phyloP scores from a whole-genome alignment of 2,797 vertebrate genomes.

The Falco biarmicus region DNA sequence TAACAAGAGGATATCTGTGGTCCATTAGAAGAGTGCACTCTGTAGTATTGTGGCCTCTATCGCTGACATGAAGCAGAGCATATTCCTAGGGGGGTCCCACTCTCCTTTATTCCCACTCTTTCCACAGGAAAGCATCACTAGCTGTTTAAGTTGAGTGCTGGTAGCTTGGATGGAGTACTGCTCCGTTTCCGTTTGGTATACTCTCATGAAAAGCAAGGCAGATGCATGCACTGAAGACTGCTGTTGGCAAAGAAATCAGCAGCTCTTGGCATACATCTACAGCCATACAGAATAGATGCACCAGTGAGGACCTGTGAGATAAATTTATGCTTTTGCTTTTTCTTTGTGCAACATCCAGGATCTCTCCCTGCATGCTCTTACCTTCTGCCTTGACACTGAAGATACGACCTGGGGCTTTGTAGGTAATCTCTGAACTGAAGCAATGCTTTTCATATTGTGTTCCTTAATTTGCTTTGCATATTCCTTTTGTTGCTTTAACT shows the following conservation, averaged over 20 bases:
- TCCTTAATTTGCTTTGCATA: constrained; percentile 88
- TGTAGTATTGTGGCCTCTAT: neutral
- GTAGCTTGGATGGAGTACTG: neutral
- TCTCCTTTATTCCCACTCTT: neutral
- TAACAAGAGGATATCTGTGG: neutral
- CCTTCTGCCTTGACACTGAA: constrained; percentile 82
- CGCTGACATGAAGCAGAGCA: neutral
- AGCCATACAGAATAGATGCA: neutral
- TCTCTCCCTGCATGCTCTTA: constrained; percentile 42
- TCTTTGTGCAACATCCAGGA: neutral
- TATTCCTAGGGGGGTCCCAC: neutral
- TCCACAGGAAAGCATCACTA: neutral
- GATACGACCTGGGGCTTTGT: constrained; percentile 70
- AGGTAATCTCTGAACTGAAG: constrained; percentile 67
- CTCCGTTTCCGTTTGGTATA: neutral
- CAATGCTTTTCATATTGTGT: constrained; percentile 84
- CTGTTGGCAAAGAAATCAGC: neutral
- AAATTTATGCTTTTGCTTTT: neutral
- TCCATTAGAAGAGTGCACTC: neutral
- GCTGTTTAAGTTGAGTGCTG: neutral
- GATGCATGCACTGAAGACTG: neutral
- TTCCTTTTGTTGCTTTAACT: constrained; percentile 86
- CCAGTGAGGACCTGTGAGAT: neutral
- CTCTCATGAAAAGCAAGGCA: neutral
- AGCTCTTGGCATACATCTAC: neutral